phyloP scores from a whole-genome alignment of 2,113 vertebrate species.

The Oryzias celebensis region DNA sequence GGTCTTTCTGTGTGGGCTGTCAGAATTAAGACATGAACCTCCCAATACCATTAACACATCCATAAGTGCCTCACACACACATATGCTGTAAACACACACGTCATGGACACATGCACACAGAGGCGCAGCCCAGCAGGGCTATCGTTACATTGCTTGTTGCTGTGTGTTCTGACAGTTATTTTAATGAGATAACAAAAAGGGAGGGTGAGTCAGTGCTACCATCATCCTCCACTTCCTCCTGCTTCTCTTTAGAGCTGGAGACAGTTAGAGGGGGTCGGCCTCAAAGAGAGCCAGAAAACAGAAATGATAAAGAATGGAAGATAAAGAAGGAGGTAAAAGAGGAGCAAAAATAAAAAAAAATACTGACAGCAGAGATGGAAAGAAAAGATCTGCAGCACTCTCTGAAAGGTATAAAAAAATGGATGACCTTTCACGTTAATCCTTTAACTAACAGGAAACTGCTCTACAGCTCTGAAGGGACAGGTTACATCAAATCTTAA shows the following conservation, averaged over 20 bases:
- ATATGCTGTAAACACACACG: neutral
- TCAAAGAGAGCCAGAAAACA: constrained; percentile 15
- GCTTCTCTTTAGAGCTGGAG: constrained; percentile 15
- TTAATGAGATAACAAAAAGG: constrained; percentile 61
- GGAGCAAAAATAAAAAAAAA: neutral
- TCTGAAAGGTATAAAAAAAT: neutral
- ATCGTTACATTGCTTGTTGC: constrained; percentile 46
- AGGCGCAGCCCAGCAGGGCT: constrained; percentile 6
- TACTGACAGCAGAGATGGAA: neutral
- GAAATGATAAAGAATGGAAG: constrained; percentile 26
- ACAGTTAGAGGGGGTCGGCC: constrained; percentile 36
- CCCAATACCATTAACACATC: constrained; percentile 12
- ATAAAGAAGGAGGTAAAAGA: constrained; percentile 11
- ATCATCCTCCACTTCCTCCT: constrained; percentile 14
- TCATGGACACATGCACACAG: constrained; percentile 7
- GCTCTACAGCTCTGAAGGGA: no score
- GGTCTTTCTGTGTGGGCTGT: constrained; percentile 22
- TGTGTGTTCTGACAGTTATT: constrained; percentile 50
- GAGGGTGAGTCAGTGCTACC: constrained; percentile 18
- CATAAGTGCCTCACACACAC: neutral
- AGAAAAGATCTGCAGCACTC: neutral
- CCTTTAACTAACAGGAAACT: no score
- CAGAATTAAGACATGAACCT: constrained; percentile 20
- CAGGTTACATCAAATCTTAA: no score
- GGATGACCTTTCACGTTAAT: no score